Conservation (phyloP, 2,797 vertebrate genomes). For the Chelidonichthys spinosus region DNA sequence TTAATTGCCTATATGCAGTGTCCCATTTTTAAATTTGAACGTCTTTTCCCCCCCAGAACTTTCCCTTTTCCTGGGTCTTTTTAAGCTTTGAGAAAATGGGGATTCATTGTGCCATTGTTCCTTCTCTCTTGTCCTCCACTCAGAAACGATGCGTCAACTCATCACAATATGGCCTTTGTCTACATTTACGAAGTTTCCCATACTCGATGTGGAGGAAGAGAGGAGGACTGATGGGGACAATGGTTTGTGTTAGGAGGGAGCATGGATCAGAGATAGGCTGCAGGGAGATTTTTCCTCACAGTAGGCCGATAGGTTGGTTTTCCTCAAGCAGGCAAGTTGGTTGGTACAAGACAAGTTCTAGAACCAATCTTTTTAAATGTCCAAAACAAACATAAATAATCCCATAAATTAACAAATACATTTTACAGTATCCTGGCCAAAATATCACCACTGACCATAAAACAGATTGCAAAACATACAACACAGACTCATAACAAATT, state of each 20-base stretch:
- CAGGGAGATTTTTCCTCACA: constrained; percentile 25
- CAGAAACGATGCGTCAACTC: constrained; percentile 82
- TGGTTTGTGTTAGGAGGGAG: constrained; percentile 63
- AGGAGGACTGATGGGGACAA: constrained; percentile 59
- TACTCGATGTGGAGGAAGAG: constrained; percentile 62
- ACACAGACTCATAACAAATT: not conserved
- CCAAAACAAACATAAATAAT: constrained; percentile 1
- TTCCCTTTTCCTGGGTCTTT: constrained; percentile 75
- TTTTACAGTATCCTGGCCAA: not conserved
- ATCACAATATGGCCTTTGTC: constrained; percentile 84
- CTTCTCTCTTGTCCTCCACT: constrained; percentile 76
- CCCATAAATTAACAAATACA: not conserved
- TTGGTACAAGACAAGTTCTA: not conserved
- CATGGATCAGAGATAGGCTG: constrained; percentile 54
- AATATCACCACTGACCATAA: not conserved
- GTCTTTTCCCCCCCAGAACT: constrained; percentile 76
- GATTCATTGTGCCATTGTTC: constrained; percentile 84
- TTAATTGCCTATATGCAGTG: constrained; percentile 86
- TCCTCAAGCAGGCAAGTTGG: not conserved
- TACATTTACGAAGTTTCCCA: constrained; percentile 77
- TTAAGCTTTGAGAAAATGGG: constrained; percentile 82
- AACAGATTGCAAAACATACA: not conserved
- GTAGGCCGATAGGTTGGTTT: not conserved
- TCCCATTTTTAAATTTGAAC: constrained; percentile 85
- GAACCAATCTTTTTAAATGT: not conserved